Conservation (phyloP, 2,888 invertebrate species). For the Vannuccia rotundouncinata region DNA sequence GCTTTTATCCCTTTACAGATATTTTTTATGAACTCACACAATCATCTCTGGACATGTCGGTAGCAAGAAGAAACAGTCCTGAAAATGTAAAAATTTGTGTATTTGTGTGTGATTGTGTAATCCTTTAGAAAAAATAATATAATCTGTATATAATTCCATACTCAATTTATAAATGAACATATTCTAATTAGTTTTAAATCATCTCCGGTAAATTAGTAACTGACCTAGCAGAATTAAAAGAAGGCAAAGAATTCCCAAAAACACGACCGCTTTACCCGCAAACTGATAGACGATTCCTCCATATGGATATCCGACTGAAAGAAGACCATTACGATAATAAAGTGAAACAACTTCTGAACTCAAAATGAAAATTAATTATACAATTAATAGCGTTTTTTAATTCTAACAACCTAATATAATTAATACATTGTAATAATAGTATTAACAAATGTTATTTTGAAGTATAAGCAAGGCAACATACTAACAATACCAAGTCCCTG, state of each 20-base stretch:
- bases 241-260: slow-evolving; percentile 65
- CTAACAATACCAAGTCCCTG: slow-evolving; percentile 70
- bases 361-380: too few species aligned
- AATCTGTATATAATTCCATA: too few species aligned
- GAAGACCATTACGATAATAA: too few species aligned
- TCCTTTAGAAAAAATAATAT: not conserved
- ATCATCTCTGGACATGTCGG: not conserved
- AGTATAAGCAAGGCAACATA: too few species aligned
- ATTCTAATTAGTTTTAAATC: not conserved
- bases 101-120: not conserved
- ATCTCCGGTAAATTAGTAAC: not conserved
- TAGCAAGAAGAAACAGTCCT: not conserved
- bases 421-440: too few species aligned
- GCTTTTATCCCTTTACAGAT: too few species aligned
- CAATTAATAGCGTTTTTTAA: too few species aligned
- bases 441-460: too few species aligned
- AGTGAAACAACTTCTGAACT: too few species aligned
- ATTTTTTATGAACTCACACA: not conserved
- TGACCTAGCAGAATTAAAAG: not conserved
- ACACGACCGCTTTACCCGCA: slow-evolving; percentile 69
- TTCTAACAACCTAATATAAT: too few species aligned
- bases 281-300: slow-evolving; percentile 72
- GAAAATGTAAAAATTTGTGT: not conserved
- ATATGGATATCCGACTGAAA: slow-evolving; percentile 68
- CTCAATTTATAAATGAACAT: not conserved